Evolutionary conservation across 2,888 invertebrate genomes (phyloP), one percentile per base, ranked within the genome.

Genomic region (Apotomis capreana): DNA sequence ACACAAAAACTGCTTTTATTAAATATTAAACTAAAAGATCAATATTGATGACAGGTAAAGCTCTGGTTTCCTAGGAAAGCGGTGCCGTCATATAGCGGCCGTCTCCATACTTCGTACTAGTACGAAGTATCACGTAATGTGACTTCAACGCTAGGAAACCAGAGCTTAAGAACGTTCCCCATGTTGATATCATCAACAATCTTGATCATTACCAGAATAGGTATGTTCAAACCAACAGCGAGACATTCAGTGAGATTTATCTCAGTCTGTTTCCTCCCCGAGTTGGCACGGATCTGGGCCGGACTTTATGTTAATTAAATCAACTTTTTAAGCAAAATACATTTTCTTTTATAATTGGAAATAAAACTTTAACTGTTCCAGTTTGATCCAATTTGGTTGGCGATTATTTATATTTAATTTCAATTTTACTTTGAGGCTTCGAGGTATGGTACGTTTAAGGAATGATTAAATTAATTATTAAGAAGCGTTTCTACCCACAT

Each of bases 231-330:
- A 57, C 67, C 57, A 62, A 67, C 67, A 67, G 51, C 57, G 61
- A 61, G 67, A 67, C 71, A 61, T 51, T 57, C 67, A 40, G 61
- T 54, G 55, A 71, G 67, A 68, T 71, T 71, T 71, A 71, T 71
- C 67, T 67, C 61, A 37, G 26, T 10, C 67, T 62, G 70, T 71
- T 71, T 71, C 71, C 71, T 68, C 61, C 40, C 37, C 12, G 15
- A 67, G 67, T 68, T 68, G 71, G 67, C 71, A 57, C 55, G 37
- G 71, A 62, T 68, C 71, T 71, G 61, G 46, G 26, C 61, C 61
- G 71, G 71, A 68, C 71, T 71, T 65, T 55, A 57, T 71, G 71
- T 71, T 71, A 71, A 67, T 71, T 67, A 57, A 71, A 68, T 62
- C 57, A 57, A 67, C 61, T 67, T 67, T 70, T 65, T 65, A 55